These are phyloP conservation scores for Poecile montanus DNA, from an alignment of 2,797 vertebrate species.

Conservation along the genomic window DNA sequence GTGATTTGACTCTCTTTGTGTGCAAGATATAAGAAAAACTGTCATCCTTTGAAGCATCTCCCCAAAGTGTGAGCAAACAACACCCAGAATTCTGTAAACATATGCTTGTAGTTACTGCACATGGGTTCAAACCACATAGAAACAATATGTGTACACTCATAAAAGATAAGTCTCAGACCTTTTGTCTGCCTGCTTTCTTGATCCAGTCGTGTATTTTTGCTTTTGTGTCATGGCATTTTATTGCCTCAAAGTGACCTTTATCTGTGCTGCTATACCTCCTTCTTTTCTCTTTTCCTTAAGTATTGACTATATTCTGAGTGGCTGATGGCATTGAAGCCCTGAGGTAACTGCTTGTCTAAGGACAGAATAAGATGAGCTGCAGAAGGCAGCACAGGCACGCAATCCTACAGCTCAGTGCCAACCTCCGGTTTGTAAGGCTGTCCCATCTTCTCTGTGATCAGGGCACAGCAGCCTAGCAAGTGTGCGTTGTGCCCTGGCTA, in stretches of 20 bases:
- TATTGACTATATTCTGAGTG: background rate
- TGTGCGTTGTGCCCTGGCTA: background rate
- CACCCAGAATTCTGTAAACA: background rate
- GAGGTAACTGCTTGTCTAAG: slow-evolving; percentile 1
- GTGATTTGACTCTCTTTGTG: background rate
- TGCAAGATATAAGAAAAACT: background rate
- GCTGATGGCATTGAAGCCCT: background rate
- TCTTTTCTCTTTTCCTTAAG: background rate
- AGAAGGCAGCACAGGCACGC: background rate
- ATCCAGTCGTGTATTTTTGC: background rate
- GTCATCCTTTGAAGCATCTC: background rate
- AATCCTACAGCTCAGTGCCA: background rate
- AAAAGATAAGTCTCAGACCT: background rate
- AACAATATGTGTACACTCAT: background rate
- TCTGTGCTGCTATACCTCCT: background rate
- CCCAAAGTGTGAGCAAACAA: background rate
- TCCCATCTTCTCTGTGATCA: background rate
- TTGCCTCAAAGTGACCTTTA: background rate
- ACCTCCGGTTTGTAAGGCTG: background rate
- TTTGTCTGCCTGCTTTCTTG: background rate
- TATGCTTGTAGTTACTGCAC: background rate
- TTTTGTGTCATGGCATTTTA: slow-evolving; percentile 8
- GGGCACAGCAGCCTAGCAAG: background rate
- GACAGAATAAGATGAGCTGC: background rate
- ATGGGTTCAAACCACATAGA: background rate